phyloP scores from a whole-genome alignment of 2,888 invertebrate species.

The Drosophila rellima region DNA sequence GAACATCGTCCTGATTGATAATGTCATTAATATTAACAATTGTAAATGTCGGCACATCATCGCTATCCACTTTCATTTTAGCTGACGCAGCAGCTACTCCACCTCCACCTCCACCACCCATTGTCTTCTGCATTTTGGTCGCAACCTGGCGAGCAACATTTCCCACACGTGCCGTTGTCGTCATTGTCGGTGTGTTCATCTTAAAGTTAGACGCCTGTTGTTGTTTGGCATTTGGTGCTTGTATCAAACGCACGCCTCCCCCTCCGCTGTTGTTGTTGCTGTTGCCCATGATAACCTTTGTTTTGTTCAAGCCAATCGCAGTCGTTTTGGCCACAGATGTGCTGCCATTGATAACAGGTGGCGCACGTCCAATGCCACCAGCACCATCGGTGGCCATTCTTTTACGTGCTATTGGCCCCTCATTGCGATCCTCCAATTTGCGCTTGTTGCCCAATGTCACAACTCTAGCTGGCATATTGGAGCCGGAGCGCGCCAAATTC shows the following conservation, averaged over 20 bases:
- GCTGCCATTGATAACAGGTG: slow-evolving; percentile 56
- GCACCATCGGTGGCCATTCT: slow-evolving; percentile 43
- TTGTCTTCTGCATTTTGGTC: slow-evolving; percentile 34
- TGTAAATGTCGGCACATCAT: slow-evolving; percentile 85
- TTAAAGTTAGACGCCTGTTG: slow-evolving; percentile 17
- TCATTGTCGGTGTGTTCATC: not conserved
- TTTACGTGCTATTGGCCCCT: slow-evolving; percentile 61
- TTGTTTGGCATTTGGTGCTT: slow-evolving; percentile 27
- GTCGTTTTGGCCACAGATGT: slow-evolving; percentile 31
- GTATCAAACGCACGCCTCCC: slow-evolving; percentile 37
- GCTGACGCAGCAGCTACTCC: not conserved
- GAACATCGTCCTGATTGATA: slow-evolving; percentile 84
- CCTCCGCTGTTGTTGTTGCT: not conserved
- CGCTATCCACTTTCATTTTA: slow-evolving; percentile 32
- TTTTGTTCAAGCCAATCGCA: slow-evolving; percentile 18
- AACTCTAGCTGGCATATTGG: slow-evolving; percentile 32
- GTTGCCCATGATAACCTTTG: slow-evolving; percentile 25
- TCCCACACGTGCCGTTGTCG: not conserved
- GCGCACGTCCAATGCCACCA: slow-evolving; percentile 8
- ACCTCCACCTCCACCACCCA: not conserved
- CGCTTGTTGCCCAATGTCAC: slow-evolving; percentile 50
- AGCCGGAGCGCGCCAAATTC: slow-evolving; percentile 46
- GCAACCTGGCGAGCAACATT: slow-evolving; percentile 7
- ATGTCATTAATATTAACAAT: slow-evolving; percentile 86
- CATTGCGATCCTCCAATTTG: slow-evolving; percentile 58